Evolutionary conservation across 2,113 vertebrate genomes (phyloP).

Genomic region (Saiga tatarica): DNA sequence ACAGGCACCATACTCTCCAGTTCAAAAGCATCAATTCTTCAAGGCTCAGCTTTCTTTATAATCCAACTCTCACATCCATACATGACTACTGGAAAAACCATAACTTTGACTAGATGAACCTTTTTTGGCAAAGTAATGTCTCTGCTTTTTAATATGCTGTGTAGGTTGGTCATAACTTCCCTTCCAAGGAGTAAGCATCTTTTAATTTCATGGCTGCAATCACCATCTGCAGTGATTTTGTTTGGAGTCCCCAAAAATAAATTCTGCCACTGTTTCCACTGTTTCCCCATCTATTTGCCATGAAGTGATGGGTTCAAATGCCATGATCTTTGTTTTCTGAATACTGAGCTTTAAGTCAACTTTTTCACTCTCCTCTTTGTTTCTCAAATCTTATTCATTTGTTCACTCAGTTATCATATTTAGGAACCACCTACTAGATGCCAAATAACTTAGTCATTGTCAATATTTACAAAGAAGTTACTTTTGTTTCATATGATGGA

Average conservation of each 20-base stretch:
- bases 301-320: neutral
- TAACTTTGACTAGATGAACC: neutral
- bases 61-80: neutral
- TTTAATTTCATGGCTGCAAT: neutral
- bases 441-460: slow-evolving; percentile 24
- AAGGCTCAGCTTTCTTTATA: neutral
- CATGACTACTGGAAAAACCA: neutral
- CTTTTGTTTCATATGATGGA: slow-evolving; percentile 12
- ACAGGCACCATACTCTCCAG: neutral
- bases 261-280: neutral
- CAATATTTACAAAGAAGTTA: slow-evolving; percentile 56
- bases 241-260: neutral
- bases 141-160: neutral
- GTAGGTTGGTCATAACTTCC: neutral
- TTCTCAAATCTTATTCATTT: slow-evolving; percentile 26
- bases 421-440: neutral
- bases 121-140: neutral
- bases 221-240: neutral
- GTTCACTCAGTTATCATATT: neutral
- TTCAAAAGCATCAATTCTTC: neutral
- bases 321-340: neutral
- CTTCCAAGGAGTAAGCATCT: neutral
- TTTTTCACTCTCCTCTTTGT: neutral
- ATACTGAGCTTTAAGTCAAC: neutral
- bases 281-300: neutral